Base-by-base conservation (phyloP, 2,888 invertebrate genomes). In the Agonopterix subpropinquella region DNA sequence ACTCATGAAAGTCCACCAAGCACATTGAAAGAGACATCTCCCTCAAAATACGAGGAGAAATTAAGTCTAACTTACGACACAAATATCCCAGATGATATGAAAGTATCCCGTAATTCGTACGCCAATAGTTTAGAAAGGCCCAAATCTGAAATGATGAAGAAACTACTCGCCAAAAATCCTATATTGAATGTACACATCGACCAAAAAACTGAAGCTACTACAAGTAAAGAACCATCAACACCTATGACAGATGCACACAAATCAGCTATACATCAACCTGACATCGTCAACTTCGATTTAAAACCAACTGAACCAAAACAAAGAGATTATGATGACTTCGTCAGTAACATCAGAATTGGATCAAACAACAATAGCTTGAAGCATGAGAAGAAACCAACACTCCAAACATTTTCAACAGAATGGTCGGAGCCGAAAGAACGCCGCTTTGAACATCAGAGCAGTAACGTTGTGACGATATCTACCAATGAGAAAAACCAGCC, bases 51-150 rank as follows among this genome's bases (percentile, higher is more conserved):
- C 51, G 85, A 89, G 53, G 87, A 88, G 44, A 89, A 87, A 60
- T 48, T 84, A 42, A 73, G 75, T 8, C 79, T 89, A 73, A 73
- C 76, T 15, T 90, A 89, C 50, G 91, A 91, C 54, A 91, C 90
- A 0, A 92, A 92, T 55, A 85, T 91, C 53, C 90, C 92, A 7
- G 92, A 92, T 66, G 92, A 92, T 62, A 78, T 92, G 51, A 92
- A 92, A 78, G 91, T 92, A 10, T 91, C 91, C 1, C 80, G 91
- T 43, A 90, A 90, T 65, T 87, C 91, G 7, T 88, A 91, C 53
- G 89, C 73, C 1, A 92, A 91, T 41, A 91, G 90, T 57, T 74
- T 92, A 59, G 92, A 92, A 64, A 79, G 91, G 57, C 90, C 91
- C 1, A 92, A 91, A 73, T 91, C 91, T 1, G 90, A 91, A 36